phyloP scores from a whole-genome alignment of 2,113 vertebrate species.

The Toxotes chatareus region DNA sequence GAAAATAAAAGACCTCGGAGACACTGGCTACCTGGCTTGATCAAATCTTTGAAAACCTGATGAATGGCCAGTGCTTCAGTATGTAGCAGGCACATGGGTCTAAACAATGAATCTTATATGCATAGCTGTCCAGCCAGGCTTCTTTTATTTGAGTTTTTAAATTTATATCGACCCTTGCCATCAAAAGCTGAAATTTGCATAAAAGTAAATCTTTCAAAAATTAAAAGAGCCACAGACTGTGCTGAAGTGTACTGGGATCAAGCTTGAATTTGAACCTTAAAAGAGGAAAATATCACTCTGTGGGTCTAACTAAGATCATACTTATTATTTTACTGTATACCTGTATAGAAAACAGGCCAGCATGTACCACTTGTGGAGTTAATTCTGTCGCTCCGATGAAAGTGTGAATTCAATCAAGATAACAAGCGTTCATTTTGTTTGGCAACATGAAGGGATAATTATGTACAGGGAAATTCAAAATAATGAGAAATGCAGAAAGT shows the following conservation, averaged over 20 bases:
- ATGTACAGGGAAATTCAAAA: neutral
- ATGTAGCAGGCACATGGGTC: neutral
- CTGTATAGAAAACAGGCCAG: neutral
- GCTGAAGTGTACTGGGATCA: neutral
- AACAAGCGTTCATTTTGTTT: neutral
- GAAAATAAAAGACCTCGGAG: neutral
- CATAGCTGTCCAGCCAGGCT: neutral
- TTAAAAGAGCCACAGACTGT: neutral
- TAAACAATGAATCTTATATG: neutral
- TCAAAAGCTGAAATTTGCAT: neutral
- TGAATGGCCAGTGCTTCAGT: neutral
- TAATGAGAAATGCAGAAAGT: neutral
- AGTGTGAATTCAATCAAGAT: neutral
- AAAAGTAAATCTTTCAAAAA: neutral
- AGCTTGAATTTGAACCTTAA: neutral
- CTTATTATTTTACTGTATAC: neutral
- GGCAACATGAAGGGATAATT: neutral
- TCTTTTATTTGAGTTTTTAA: neutral
- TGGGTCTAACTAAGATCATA: neutral
- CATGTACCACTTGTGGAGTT: neutral
- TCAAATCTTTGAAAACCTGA: slow-evolving; percentile 6
- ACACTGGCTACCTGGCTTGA: neutral
- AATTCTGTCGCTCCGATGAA: neutral
- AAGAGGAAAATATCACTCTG: neutral
- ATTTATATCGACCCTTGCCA: neutral